Percentiles rank a stretch among this genome's conserved stretches.
phyloP scores from a whole-genome alignment of 2,113 vertebrate species.

The Holacanthus passer region DNA sequence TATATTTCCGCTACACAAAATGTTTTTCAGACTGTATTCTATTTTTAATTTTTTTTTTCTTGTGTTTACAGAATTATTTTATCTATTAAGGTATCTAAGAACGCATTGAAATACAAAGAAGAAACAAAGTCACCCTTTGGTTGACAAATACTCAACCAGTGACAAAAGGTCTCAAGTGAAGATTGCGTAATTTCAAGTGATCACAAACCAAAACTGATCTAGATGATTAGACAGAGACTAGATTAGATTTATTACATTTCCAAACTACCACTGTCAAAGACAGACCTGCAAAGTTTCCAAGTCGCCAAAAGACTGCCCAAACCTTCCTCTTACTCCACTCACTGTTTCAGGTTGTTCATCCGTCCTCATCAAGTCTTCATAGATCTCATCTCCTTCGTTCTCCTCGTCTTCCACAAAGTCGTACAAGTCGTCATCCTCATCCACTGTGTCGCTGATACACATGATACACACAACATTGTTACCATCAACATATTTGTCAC shows the following conservation, averaged over 20 bases:
- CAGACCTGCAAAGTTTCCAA: neutral
- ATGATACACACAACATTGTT: neutral
- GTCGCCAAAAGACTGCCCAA: neutral
- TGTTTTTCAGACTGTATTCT: neutral
- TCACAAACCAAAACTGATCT: too few species aligned
- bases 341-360: slow-evolving; percentile 82
- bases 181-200: neutral
- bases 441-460: slow-evolving; percentile 87
- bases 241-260: neutral
- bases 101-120: neutral
- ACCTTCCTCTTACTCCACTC: slow-evolving; percentile 42
- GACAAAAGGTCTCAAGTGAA: neutral
- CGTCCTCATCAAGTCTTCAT: slow-evolving; percentile 91
- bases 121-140: neutral
- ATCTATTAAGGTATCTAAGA: neutral
- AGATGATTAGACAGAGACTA: neutral
- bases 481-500: neutral
- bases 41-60: neutral
- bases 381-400: slow-evolving; percentile 91
- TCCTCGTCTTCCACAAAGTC: slow-evolving; percentile 93
- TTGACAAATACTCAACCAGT: neutral
- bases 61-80: neutral
- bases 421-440: slow-evolving; percentile 92
- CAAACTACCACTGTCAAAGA: neutral
- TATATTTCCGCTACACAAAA: neutral